These are phyloP conservation scores for Octopus sinensis DNA, from an alignment of 1,140 invertebrate genomes.

Conservation along the genomic window DNA sequence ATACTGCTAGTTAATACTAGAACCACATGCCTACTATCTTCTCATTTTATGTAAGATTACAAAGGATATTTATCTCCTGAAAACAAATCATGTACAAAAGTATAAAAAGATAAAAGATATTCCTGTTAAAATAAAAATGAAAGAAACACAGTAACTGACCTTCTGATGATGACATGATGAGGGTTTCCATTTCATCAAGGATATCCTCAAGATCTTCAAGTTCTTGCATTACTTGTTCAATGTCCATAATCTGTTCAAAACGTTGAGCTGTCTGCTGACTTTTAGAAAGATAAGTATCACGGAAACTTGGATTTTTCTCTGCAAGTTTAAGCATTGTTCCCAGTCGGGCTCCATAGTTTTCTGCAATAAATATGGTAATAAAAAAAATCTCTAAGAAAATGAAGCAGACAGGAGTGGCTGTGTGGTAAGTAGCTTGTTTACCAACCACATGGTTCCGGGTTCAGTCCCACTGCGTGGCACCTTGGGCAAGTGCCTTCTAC, in stretches of 20 bases:
- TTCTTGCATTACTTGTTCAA: constrained; percentile 34
- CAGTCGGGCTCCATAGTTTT: background rate
- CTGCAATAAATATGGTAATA: background rate
- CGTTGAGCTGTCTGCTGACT: constrained; percentile 29
- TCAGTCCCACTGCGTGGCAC: too few relatives aligned
- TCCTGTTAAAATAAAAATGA: background rate
- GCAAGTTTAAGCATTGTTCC: constrained; percentile 21
- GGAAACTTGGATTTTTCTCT: constrained; percentile 44
- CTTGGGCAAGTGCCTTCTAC: too few relatives aligned
- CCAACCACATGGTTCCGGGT: too few relatives aligned
- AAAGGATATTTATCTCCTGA: too few relatives aligned
- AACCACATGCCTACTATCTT: too few relatives aligned
- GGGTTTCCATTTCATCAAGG: constrained; percentile 46
- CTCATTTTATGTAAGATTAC: too few relatives aligned
- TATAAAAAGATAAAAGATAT: too few relatives aligned
- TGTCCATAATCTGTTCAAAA: constrained; percentile 27
- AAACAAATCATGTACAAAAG: too few relatives aligned
- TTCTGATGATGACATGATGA: constrained; percentile 13
- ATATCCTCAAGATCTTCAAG: constrained; percentile 44
- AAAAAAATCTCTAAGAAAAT: background rate
- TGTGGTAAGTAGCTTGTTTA: too few relatives aligned
- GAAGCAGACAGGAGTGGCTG: too few relatives aligned
- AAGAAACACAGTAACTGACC: constrained; percentile 14
- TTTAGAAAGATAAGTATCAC: constrained; percentile 43
- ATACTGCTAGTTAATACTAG: too few relatives aligned